Evolutionary conservation across 2,113 vertebrate species (phyloP), one percentile per base, ranked within the genome.

Genomic region (Cisticola juncidis): DNA sequence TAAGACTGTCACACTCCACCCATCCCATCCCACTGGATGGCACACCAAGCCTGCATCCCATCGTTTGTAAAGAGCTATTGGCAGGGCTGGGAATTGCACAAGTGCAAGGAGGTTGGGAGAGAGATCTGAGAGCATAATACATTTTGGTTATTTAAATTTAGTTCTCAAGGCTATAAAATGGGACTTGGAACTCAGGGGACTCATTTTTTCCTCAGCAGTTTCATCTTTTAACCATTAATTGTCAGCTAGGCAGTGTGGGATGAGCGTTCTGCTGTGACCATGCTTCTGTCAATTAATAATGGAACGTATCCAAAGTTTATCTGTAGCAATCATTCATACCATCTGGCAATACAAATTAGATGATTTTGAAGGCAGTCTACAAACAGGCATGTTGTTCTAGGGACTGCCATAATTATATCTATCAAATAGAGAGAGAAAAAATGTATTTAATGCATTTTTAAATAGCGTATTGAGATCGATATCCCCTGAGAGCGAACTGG

Each of bases 301-400:
- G 96, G 95, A 96, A 96, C n/a, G 19, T 88, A 92, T 96, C 96
- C 96, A 95, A 94, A 96, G 96, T 96, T 96, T 97, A 97, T 97
- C 95, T 97, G 95, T 96, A 96, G 95, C 95, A 96, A 96, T 97
- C 96, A 97, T 97, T 97, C 95, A 95, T 96, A 94, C 96, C 96
- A 97, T 97, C 96, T 97, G 96, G 95, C 95, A 97, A 95, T 94
- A 96, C 90, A 95, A 97, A 97, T 96, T 96, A 96, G 92, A 94
- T 95, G 96, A 94, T 96, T 97, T 96, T 96, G 93, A 97, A 97
- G 94, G 94, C 90, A 88, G 85, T 93, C 95, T 95, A 92, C 92
- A 86, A 96, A 93, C 92, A 88, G 96, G 94, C 95, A 64, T 95
- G 95, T 97, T 97, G 90, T 97, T 93, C 93, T 91, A 92, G 86